These are phyloP conservation scores for Belgica antarctica DNA, from an alignment of 2,888 invertebrate species.

Conservation along the genomic window DNA sequence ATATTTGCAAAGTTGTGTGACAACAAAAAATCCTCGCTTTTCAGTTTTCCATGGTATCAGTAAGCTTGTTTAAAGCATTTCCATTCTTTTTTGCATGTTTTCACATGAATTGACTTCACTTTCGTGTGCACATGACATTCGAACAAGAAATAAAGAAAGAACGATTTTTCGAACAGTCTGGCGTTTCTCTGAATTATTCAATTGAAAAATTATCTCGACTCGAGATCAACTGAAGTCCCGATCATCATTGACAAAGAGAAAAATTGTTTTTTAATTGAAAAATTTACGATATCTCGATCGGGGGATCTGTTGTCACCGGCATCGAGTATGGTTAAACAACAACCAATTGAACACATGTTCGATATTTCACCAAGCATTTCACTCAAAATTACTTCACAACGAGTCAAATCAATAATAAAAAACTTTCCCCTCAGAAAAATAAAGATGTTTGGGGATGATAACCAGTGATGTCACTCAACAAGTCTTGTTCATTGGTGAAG, in stretches of 20 bases:
- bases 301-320: conserved; percentile 6
- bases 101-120: conserved; percentile 17
- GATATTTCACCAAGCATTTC: neutral
- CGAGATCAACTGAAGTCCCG: neutral
- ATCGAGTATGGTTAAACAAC: conserved; percentile 1
- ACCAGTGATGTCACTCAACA: too few species aligned
- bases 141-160: neutral
- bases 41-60: neutral
- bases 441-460: neutral
- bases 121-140: conserved; percentile 26
- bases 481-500: too few species aligned
- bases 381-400: neutral
- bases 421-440: neutral
- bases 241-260: too few species aligned
- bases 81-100: neutral
- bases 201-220: neutral
- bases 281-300: conserved; percentile 20
- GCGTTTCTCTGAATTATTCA: conserved; percentile 24
- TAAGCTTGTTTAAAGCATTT: neutral
- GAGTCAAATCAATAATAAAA: neutral
- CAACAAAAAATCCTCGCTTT: neutral
- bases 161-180: neutral
- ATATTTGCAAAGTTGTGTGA: conserved; percentile 12
- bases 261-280: conserved; percentile 22
- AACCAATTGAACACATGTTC: conserved; percentile 29